A percentile compares a stretch with the other conserved stretches of the same genome.
These are phyloP conservation scores for Tetramorium alpestre DNA, from an alignment of 1,140 invertebrate genomes.

Conservation along the genomic window DNA sequence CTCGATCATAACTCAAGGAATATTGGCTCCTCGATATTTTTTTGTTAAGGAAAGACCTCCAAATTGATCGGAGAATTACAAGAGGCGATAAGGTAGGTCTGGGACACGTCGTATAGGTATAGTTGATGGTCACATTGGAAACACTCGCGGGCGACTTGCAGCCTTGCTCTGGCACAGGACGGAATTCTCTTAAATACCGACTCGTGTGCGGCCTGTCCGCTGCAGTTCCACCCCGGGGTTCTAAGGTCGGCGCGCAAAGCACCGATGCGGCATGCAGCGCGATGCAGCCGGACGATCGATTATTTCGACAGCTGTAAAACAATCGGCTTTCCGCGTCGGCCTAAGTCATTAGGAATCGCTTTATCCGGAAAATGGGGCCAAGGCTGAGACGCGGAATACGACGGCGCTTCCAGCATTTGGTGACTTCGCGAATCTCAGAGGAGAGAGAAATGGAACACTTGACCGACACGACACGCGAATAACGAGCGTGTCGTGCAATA, in stretches of 20 bases:
- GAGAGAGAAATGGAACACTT: slow-evolving; percentile 3
- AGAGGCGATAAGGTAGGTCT: not conserved
- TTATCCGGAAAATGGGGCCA: slow-evolving; percentile 52
- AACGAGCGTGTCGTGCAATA: not conserved
- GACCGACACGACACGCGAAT: not conserved
- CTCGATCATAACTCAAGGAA: not conserved
- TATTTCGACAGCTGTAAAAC: slow-evolving; percentile 28
- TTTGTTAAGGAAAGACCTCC: not conserved
- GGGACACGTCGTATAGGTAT: slow-evolving; percentile 23
- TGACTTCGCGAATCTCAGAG: slow-evolving; percentile 1
- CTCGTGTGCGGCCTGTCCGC: slow-evolving; percentile 29
- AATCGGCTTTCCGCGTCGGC: slow-evolving; percentile 21
- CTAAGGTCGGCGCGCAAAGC: not conserved
- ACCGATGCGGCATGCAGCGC: not conserved
- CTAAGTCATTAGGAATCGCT: slow-evolving; percentile 35
- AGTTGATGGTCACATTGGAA: not conserved
- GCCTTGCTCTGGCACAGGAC: slow-evolving; percentile 26
- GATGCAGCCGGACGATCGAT: slow-evolving; percentile 20
- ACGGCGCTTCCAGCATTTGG: slow-evolving; percentile 14
- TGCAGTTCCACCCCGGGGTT: slow-evolving; percentile 2
- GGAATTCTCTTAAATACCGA: slow-evolving; percentile 7
- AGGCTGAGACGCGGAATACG: slow-evolving; percentile 46
- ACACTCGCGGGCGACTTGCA: slow-evolving; percentile 19
- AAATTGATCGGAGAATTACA: not conserved
- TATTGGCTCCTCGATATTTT: not conserved